Percentiles rank a stretch among this genome's conserved stretches.
Conservation (phyloP, 1,140 invertebrate species). For the Cheumatopsyche charites region DNA sequence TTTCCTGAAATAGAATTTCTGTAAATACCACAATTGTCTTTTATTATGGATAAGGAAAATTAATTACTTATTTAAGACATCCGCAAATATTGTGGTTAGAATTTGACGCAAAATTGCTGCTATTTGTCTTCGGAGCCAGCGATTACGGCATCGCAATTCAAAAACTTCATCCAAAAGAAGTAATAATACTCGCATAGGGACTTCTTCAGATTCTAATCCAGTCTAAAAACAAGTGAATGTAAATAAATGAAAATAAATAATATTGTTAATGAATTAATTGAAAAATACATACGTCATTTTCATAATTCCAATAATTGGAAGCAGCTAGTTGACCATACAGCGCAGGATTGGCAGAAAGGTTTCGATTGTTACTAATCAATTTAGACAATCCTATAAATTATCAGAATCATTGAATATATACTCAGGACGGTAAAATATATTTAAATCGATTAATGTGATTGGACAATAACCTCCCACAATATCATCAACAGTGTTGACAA, state of each 20-base stretch:
- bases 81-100: conserved; percentile 82
- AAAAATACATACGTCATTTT: conserved; percentile 11
- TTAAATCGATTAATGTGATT: too few relatives aligned
- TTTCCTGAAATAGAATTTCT: conserved; percentile 61
- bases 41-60: background rate
- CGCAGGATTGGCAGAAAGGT: background rate
- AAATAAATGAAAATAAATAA: too few relatives aligned
- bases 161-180: conserved; percentile 91
- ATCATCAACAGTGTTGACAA: conserved; percentile 80
- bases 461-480: conserved; percentile 70
- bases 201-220: conserved; percentile 71
- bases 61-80: conserved; percentile 73
- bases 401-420: background rate
- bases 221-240: conserved; percentile 62
- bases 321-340: background rate
- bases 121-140: conserved; percentile 82
- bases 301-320: background rate
- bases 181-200: conserved; percentile 85
- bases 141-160: conserved; percentile 84
- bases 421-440: conserved; percentile 1
- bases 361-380: conserved; percentile 32
- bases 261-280: background rate
- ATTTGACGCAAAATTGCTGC: conserved; percentile 80
- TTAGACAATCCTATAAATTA: conserved; percentile 41
- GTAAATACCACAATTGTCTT: background rate